Base-by-base conservation (phyloP, 2,113 vertebrate genomes). In the Harpagus bidentatus region DNA sequence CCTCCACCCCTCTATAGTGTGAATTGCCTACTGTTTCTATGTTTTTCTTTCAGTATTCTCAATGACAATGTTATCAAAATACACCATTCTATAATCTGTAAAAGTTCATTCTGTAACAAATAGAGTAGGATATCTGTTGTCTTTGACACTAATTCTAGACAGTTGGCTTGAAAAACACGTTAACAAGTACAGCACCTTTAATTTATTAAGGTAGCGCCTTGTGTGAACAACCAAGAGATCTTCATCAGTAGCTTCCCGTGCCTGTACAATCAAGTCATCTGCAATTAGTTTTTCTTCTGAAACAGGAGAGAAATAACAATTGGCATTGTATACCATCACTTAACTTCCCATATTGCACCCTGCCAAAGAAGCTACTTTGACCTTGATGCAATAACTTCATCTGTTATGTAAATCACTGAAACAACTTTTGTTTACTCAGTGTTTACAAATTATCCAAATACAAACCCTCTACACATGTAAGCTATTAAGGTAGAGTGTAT, bases 211-310 rank as follows among this genome's bases (percentile, higher is more conserved):
- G 95, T 99, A 99, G 62, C 98, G 98, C 87, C 98, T 98, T 11
- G 99, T 99, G 95, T 99, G 99, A 84, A 98, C 99, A 82, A 99
- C 98, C 94, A 99, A 97, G 82, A 99, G 98, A 94, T 99, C 99
- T 38, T 99, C 99, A 50, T 99, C 99, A 4, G 98, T 98, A n/a
- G 99, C 99, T 95, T 99, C 99, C 55, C 93, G 97, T 3, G 99
- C 99, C 96, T 98, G 97, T 65, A 99, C 99, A 13, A 99, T 98
- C 97, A 97, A 98, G 50, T 98, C 97, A 95, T 99, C 99, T 13
- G 98, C 98, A 90, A 99, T 95, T 59, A 99, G 98, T 87, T 99
- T 98, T 97, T 99, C 99, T 96, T 99, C 99, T 99, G 97, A 77
- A 98, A 98, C 53, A 96, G 82, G 84, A 92, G 32, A 92, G 86